Evolutionary conservation across 2,113 vertebrate species (phyloP).

Genomic region (Anoplopoma fimbria): DNA sequence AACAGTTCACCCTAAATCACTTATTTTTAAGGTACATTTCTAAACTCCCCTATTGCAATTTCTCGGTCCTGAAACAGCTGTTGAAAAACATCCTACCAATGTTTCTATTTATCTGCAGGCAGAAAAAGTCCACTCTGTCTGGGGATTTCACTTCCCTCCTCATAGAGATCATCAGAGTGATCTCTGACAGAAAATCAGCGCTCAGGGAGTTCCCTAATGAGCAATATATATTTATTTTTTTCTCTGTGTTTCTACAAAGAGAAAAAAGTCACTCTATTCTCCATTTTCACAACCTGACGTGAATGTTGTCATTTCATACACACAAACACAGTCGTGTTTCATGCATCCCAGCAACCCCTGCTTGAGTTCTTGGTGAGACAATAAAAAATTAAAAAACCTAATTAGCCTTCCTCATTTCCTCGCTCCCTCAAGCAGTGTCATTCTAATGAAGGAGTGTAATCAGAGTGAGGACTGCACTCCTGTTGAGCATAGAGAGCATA

Average conservation of each 20-base stretch:
- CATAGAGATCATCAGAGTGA: constrained; percentile 22
- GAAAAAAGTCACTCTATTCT: background rate
- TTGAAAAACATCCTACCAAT: background rate
- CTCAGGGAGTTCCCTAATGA: constrained; percentile 36
- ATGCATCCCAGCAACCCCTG: background rate
- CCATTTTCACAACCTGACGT: background rate
- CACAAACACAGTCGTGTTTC: background rate
- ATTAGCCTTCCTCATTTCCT: constrained; percentile 18
- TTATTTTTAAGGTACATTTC: background rate
- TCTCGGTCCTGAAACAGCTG: background rate
- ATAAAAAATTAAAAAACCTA: constrained; percentile 29
- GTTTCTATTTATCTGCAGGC: background rate
- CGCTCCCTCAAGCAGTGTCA: background rate
- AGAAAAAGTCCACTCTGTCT: background rate
- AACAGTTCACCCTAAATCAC: background rate
- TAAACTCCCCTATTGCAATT: background rate
- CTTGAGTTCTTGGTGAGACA: constrained; percentile 25
- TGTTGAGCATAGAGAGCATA: background rate
- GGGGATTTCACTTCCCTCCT: constrained; percentile 26
- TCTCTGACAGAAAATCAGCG: background rate
- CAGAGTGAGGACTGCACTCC: constrained; percentile 14
- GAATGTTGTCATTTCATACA: constrained; percentile 4
- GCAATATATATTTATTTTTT: background rate
- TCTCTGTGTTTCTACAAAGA: background rate
- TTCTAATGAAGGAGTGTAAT: constrained; percentile 21